Evolutionary conservation across 2,797 vertebrate genomes (phyloP).

Genomic region (Manis crassicaudata): DNA sequence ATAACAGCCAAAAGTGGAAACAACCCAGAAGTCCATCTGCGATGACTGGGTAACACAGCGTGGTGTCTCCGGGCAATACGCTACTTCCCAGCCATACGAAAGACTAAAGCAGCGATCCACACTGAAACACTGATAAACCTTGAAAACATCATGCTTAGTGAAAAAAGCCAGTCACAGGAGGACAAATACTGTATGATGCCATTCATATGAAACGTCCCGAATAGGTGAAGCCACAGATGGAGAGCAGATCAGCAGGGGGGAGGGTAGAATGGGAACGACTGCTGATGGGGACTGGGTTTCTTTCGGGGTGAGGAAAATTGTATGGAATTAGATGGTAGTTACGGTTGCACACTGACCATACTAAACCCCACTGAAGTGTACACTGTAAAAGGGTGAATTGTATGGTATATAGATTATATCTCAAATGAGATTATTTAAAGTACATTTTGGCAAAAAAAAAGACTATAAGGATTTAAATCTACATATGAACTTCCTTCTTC

Average conservation of each 20-base stretch:
- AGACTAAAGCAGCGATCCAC: neutral
- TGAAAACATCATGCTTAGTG: neutral
- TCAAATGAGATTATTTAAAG: neutral
- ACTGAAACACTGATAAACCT: neutral
- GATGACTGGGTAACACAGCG: neutral
- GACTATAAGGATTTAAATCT: neutral
- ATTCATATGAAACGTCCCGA: neutral
- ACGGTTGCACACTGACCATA: neutral
- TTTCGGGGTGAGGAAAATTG: neutral
- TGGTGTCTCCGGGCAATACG: neutral
- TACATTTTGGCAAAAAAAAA: neutral
- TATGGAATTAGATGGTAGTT: neutral
- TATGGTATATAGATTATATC: neutral
- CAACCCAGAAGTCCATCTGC: neutral
- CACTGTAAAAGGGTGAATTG: neutral
- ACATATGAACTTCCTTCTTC: neutral
- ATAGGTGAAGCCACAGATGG: neutral
- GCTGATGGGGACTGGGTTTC: neutral
- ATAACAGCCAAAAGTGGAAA: neutral
- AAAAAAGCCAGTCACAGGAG: neutral
- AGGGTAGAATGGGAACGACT: neutral
- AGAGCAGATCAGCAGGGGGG: neutral
- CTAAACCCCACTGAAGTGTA: neutral
- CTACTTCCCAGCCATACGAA: neutral
- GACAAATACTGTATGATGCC: neutral